Base-by-base conservation (phyloP, 2,888 invertebrate genomes). In the Chaitophorus viminalis region DNA sequence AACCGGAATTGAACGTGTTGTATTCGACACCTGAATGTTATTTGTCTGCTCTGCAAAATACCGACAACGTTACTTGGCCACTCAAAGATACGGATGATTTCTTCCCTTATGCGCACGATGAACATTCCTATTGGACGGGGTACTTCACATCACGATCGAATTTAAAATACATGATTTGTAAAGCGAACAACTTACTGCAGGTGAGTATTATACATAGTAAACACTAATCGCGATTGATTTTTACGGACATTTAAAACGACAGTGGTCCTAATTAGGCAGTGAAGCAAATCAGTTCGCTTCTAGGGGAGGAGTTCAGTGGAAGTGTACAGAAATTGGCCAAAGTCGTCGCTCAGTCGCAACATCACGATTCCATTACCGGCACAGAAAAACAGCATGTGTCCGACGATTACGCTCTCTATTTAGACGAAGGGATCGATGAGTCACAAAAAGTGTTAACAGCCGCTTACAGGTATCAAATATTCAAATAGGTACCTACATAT, bases 121-220 rank as follows among this genome's bases (percentile, higher is more conserved):
- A 92, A 0, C 93, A 94, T 85, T 93, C 94, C 0, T 95, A 94
- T 90, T 96, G 96, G 96, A 95, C 95, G 0, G 96, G 96, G 0
- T 94, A 93, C 90, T 94, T 93, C 90, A 93, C 93, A 0, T 94
- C 94, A 0, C 91, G 94, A 77, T 94, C 94, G 0, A 92, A 93
- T 31, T 91, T 93, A 0, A 94, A 94, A 90, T 93, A 93, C 89
- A 91, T 93, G 31, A 92, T 92, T 1, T 91, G 92, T 36, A 91
- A 91, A 89, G 92, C 93, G 0, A 93, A 94, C 89, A 91, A 92
- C 6, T 92, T 93, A 87, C 90, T 94, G 8, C 94, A 94, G 92
- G 93, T 93, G 68, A 87, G 79, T 88, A 21, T 17, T 9, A 3
- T n/a, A n/a, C n/a, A n/a, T 3, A 72, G 68, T 29, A 25, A 4